Percentiles rank a stretch among this genome's conserved stretches.
Evolutionary conservation across 2,888 invertebrate species (phyloP).

Genomic region (Athetis lepigone): DNA sequence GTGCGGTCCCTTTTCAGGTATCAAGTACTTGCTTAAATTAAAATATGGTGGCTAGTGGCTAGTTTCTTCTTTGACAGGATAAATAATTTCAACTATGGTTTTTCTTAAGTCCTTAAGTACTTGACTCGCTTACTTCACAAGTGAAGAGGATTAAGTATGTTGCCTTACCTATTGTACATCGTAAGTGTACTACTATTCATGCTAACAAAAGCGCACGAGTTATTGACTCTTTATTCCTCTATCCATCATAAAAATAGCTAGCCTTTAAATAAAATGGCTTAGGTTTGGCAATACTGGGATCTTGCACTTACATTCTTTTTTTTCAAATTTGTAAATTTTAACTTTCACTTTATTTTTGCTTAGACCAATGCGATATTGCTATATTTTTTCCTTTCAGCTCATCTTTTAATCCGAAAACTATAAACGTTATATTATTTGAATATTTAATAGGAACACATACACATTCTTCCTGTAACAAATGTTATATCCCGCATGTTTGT

Average conservation of each 20-base stretch:
- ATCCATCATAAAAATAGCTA: background rate
- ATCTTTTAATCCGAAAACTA: slow-evolving; percentile 2
- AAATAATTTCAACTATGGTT: too few relatives aligned
- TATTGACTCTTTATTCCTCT: background rate
- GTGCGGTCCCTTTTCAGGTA: too few relatives aligned
- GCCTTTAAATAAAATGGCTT: background rate
- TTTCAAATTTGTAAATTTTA: slow-evolving; percentile 2
- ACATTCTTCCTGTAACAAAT: slow-evolving; percentile 42
- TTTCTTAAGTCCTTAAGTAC: too few relatives aligned
- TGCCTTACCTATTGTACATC: too few relatives aligned
- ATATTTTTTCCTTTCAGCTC: slow-evolving; percentile 31
- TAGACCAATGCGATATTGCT: slow-evolving; percentile 29
- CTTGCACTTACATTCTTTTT: background rate
- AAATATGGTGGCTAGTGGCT: too few relatives aligned
- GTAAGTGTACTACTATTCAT: too few relatives aligned
- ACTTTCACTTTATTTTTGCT: slow-evolving; percentile 20
- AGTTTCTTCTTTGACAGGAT: too few relatives aligned
- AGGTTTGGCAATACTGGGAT: background rate
- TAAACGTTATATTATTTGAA: slow-evolving; percentile 10
- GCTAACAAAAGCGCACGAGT: too few relatives aligned
- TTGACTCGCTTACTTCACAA: too few relatives aligned
- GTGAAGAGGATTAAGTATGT: too few relatives aligned
- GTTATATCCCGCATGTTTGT: slow-evolving; percentile 51
- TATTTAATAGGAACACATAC: slow-evolving; percentile 1
- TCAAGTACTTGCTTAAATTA: too few relatives aligned